Base-by-base conservation (phyloP, 2,113 vertebrate species). In the Herpetotheres cachinnans region DNA sequence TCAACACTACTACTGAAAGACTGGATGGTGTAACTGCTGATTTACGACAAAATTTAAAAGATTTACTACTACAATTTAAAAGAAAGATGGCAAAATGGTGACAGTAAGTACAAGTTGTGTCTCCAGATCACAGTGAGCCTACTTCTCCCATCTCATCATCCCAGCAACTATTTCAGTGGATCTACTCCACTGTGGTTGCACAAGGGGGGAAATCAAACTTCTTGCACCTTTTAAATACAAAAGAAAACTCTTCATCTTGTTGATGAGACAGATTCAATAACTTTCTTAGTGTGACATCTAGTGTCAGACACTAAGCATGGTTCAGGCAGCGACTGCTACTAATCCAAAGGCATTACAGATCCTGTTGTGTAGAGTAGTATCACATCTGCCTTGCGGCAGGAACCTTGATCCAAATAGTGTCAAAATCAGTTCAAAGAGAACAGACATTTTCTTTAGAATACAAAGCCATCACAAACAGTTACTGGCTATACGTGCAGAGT, bases 221-320 rank as follows among this genome's bases (percentile, higher is more conserved):
- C 34, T 26, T 13, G 11, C 9, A 62, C 10, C 26, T 78, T 83
- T 62, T 38, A n/a, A 62, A 89, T 89, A 11, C 34, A 70, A 65
- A 70, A 47, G 12, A 76, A 63, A 73, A 65, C 9, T 38, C 65
- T 87, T 46, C 47, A 61, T 6, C 25, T 82, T 46, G 49, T 26
- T 69, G 58, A 66, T 11, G 32, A 58, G 40, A 19, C 81, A 83
- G 46, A 88, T 80, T 76, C 86, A 97, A 76, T 81, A 88, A 92
- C 90, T 97, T 95, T 93, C 95, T 95, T 95, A 98, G 97, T 96
- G 47, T 97, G 98, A 98, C 98, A 98, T 94, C 98, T 98, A 98
- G 97, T 93, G 98, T 89, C 74, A 85, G 52, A 58, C 2, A 47
- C 26, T 44, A 71, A 44, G 26, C 18, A 69, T 4, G 20, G 40